Percentiles rank a stretch among this genome's conserved stretches.
Evolutionary conservation across 2,797 vertebrate species (phyloP).

Genomic region (Pteronotus mesoamericanus): DNA sequence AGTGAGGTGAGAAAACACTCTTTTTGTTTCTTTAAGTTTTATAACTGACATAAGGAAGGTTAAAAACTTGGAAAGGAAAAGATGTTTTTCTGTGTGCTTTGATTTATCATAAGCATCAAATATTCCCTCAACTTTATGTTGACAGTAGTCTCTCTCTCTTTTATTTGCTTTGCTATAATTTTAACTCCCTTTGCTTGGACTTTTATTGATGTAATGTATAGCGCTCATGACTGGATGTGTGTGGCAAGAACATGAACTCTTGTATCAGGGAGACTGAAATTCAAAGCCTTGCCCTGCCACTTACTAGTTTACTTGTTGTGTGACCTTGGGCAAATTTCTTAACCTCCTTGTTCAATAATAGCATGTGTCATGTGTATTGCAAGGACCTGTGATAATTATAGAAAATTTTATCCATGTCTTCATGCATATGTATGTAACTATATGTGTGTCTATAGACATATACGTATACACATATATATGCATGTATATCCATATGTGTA

Average conservation of each 20-base stretch:
- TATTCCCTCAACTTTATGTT: not conserved
- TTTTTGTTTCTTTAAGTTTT: not conserved
- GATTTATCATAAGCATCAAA: not conserved
- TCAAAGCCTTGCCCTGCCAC: not conserved
- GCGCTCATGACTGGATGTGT: not conserved
- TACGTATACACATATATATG: not conserved
- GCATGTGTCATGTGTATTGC: not conserved
- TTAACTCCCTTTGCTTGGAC: not conserved
- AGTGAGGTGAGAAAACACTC: not conserved
- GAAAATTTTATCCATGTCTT: not conserved
- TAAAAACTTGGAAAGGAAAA: not conserved
- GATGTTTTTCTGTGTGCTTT: not conserved
- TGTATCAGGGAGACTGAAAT: not conserved
- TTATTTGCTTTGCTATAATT: not conserved
- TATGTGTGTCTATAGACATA: accelerated
- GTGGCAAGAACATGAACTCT: not conserved
- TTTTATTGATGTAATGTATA: not conserved
- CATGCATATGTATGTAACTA: accelerated
- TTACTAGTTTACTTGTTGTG: not conserved
- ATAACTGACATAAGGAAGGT: not conserved
- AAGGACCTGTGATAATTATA: not conserved
- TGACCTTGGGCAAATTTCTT: not conserved
- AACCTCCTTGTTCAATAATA: not conserved
- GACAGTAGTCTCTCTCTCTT: not conserved
- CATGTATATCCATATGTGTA: not conserved